These are phyloP conservation scores for Sphyrna mokarran DNA, from an alignment of 2,113 vertebrate species.

Conservation along the genomic window DNA sequence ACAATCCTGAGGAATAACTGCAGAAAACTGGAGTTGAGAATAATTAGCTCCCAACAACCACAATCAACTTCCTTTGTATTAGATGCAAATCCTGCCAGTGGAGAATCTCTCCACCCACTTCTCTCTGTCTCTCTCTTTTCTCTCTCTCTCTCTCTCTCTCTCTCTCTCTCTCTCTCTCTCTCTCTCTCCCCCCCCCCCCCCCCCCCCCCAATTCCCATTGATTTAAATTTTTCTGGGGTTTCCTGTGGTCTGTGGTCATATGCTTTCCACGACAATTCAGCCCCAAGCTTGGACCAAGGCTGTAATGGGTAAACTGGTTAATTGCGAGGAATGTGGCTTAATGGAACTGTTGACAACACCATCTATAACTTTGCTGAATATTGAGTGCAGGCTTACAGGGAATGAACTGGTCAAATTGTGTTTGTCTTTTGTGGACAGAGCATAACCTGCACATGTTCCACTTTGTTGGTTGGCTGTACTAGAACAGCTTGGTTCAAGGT, in stretches of 20 bases:
- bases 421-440: background rate
- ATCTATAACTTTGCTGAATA: no score
- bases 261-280: background rate
- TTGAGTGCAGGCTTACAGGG: no score
- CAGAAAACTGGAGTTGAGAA: background rate
- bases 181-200: no score
- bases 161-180: no score
- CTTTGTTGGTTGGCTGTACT: background rate
- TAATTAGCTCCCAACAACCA: background rate
- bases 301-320: background rate
- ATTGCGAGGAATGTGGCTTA: background rate
- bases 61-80: no score
- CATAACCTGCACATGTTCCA: background rate
- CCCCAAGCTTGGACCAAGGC: background rate
- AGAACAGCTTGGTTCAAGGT: background rate
- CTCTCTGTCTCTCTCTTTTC: no score
- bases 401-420: background rate
- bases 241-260: background rate
- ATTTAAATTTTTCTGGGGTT: background rate
- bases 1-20: background rate
- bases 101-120: background rate
- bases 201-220: background rate
- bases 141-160: no score
- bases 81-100: no score
- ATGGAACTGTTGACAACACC: no score